Conservation (phyloP, 2,888 invertebrate genomes). For the Zygaena filipendulae region DNA sequence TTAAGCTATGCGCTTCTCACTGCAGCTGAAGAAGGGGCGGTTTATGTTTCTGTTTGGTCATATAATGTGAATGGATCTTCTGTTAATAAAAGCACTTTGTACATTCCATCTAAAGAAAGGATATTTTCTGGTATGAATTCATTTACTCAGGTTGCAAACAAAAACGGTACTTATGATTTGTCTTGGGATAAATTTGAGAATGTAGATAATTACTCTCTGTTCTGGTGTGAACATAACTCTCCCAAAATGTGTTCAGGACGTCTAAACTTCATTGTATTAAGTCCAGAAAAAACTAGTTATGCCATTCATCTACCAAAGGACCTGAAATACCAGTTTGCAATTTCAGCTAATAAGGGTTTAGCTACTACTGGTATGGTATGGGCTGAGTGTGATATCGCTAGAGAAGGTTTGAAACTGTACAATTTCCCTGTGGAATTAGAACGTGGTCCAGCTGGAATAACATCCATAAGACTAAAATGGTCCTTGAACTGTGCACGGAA, state of each 20-base stretch:
- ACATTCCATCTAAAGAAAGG: constrained; percentile 68
- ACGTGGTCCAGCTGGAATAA: constrained; percentile 42
- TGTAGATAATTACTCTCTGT: constrained; percentile 78
- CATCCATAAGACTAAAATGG: constrained; percentile 73
- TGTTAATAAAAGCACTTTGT: constrained; percentile 62
- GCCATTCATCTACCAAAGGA: constrained; percentile 71
- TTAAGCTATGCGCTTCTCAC: constrained; percentile 71
- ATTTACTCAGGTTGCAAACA: constrained; percentile 79
- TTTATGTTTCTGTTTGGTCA: constrained; percentile 70
- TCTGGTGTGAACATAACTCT: constrained; percentile 74
- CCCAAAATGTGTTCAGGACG: constrained; percentile 64
- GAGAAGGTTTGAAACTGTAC: constrained; percentile 64
- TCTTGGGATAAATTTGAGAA: constrained; percentile 70
- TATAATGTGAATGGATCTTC: constrained; percentile 71
- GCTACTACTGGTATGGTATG: constrained; percentile 87
- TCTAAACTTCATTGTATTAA: constrained; percentile 50
- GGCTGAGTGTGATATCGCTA: constrained; percentile 75
- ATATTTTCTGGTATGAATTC: constrained; percentile 60
- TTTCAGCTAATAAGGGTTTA: constrained; percentile 77
- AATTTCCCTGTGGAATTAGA: constrained; percentile 46
- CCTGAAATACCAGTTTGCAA: constrained; percentile 79
- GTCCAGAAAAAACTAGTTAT: constrained; percentile 47
- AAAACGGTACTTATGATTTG: constrained; percentile 70
- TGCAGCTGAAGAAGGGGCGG: constrained; percentile 47
- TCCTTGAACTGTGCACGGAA: constrained; percentile 80